Conservation (phyloP, 2,888 invertebrate genomes). For the Philereme vetulata region DNA sequence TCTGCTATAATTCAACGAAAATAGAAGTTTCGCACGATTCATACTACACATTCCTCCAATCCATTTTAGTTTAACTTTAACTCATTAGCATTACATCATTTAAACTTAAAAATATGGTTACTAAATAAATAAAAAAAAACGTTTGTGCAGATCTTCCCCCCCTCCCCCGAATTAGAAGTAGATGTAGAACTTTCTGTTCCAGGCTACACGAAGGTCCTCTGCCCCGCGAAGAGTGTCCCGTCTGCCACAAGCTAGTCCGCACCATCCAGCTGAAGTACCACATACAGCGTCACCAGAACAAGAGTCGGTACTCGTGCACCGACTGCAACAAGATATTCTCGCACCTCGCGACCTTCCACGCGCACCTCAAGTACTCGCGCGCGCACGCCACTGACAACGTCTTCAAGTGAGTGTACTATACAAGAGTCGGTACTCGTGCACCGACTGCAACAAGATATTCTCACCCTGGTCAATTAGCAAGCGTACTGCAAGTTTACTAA, state of each 20-base stretch:
- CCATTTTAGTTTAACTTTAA: too few relatives aligned
- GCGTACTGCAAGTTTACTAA: too few relatives aligned
- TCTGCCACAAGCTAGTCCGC: slow-evolving; percentile 74
- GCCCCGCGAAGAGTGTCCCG: slow-evolving; percentile 65
- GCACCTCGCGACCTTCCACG: slow-evolving; percentile 71
- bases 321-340: slow-evolving; percentile 73
- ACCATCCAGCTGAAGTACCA: slow-evolving; percentile 72
- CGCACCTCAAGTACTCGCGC: slow-evolving; percentile 70
- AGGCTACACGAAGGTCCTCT: slow-evolving; percentile 74
- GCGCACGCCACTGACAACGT: slow-evolving; percentile 71
- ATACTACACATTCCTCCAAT: too few relatives aligned
- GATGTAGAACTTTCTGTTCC: slow-evolving; percentile 6
- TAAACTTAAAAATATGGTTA: too few relatives aligned
- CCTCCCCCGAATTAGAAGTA: too few relatives aligned
- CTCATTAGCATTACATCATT: too few relatives aligned
- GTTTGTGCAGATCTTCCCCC: too few relatives aligned
- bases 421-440: slow-evolving; percentile 62
- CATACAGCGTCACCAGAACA: slow-evolving; percentile 66
- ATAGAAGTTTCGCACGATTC: too few relatives aligned
- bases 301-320: slow-evolving; percentile 59
- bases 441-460: slow-evolving; percentile 69
- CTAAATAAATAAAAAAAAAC: too few relatives aligned
- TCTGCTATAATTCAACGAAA: too few relatives aligned
- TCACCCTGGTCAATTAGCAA: slow-evolving; percentile 43
- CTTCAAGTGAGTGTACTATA: slow-evolving; percentile 62